These are phyloP conservation scores for Albula goreensis DNA, from an alignment of 2,113 vertebrate genomes.

Conservation along the genomic window DNA sequence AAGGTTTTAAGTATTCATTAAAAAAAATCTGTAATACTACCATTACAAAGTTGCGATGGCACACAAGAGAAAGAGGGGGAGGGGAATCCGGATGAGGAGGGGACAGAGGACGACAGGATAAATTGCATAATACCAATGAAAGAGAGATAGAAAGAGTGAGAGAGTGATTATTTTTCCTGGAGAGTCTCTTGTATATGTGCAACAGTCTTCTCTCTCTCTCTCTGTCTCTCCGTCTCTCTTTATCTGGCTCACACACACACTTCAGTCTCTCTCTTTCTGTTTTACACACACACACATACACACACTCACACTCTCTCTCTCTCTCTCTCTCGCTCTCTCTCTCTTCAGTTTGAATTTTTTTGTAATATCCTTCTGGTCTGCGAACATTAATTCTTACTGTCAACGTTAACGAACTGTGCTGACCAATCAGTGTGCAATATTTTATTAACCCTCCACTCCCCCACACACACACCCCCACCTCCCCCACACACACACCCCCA, in stretches of 20 bases:
- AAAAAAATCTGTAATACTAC: not conserved
- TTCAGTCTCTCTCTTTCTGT: not conserved
- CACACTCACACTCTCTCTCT: not conserved
- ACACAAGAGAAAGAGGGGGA: slow-evolving; percentile 18
- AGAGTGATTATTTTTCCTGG: slow-evolving; percentile 28
- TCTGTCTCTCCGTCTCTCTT: slow-evolving; percentile 5
- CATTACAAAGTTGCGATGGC: slow-evolving; percentile 30
- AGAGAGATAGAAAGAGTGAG: slow-evolving; percentile 17
- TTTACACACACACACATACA: not conserved
- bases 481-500: no score
- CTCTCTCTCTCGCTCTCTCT: slow-evolving; percentile 1
- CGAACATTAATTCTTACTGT: not conserved
- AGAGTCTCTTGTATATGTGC: slow-evolving; percentile 22
- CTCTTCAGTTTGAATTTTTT: slow-evolving; percentile 25
- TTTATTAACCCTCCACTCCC: not conserved
- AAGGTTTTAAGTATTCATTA: slow-evolving; percentile 8
- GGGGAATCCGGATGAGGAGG: slow-evolving; percentile 6
- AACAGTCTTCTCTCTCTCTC: slow-evolving; percentile 18
- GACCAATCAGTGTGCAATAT: not conserved
- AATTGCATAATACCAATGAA: slow-evolving; percentile 19
- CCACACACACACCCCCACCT: not conserved
- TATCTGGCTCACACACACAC: not conserved
- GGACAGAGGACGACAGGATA: not conserved
- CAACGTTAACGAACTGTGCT: slow-evolving; percentile 1
- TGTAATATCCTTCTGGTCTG: slow-evolving; percentile 42